phyloP scores from a whole-genome alignment of 2,113 vertebrate genomes.

The Malurus alboscapulatus region DNA sequence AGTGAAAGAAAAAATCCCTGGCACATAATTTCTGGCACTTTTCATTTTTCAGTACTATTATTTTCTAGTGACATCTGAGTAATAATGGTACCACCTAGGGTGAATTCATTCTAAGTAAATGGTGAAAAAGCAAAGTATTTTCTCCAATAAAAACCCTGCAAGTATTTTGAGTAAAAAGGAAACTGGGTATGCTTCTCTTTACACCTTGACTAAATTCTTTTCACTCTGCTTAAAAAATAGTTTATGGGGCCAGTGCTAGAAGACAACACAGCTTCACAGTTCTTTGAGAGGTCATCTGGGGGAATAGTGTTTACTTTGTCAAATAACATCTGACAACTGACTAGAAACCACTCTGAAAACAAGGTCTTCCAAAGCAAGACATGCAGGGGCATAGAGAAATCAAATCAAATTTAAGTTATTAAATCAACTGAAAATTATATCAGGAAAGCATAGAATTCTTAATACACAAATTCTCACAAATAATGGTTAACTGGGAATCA shows the following conservation, averaged over 20 bases:
- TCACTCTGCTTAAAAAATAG: not conserved
- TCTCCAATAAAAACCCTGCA: not conserved
- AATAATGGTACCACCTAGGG: not conserved
- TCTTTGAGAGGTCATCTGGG: not conserved
- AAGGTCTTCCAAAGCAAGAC: not conserved
- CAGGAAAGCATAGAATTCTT: conserved; percentile 23
- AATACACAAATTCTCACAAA: not conserved
- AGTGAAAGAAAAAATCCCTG: not conserved
- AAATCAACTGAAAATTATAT: conserved; percentile 6
- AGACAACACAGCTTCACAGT: not conserved
- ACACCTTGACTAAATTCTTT: not conserved
- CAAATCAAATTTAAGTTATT: conserved; percentile 18
- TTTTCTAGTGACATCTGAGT: not conserved
- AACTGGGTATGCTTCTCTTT: not conserved
- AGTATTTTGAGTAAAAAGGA: not conserved
- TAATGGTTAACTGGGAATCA: conserved; percentile 2
- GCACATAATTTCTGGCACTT: not conserved
- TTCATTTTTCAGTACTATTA: not conserved
- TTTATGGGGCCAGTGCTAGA: not conserved
- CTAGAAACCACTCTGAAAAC: not conserved
- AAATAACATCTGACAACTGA: not conserved
- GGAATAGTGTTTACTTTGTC: not conserved
- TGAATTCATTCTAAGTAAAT: not conserved
- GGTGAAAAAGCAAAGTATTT: not conserved
- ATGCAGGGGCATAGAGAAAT: not conserved